phyloP scores from a whole-genome alignment of 1,140 invertebrate species.

The Eumeta japonica region DNA sequence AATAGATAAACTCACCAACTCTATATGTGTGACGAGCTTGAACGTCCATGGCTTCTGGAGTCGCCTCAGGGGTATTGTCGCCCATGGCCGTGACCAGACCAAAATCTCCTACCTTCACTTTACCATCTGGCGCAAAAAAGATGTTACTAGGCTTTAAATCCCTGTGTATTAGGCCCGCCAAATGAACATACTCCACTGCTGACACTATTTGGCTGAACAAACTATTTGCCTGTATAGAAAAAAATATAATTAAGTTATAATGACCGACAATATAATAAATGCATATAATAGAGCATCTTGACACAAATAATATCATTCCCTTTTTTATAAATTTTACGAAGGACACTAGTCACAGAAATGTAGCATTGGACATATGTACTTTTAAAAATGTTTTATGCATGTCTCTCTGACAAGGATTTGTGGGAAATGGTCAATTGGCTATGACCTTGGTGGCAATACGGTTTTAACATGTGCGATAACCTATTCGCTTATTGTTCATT shows the following conservation, averaged over 20 bases:
- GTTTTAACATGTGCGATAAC: too few species aligned
- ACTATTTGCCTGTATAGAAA: constrained; percentile 58
- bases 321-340: too few species aligned
- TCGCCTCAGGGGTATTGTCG: constrained; percentile 58
- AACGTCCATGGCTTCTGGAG: constrained; percentile 20
- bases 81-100: constrained; percentile 86
- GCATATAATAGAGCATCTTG: too few species aligned
- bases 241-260: constrained; percentile 2
- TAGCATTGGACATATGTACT: neutral
- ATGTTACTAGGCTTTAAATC: constrained; percentile 97
- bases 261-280: neutral
- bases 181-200: constrained; percentile 94
- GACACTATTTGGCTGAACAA: constrained; percentile 92
- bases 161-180: constrained; percentile 87
- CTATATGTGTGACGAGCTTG: constrained; percentile 55
- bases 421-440: too few species aligned
- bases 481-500: too few species aligned
- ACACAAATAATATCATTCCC: too few species aligned
- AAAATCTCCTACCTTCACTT: constrained; percentile 93
- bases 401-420: too few species aligned
- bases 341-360: too few species aligned
- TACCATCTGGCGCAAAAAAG: constrained; percentile 85
- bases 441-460: neutral
- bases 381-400: neutral
- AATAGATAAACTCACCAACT: constrained; percentile 52